Evolutionary conservation across 30 jellyfish, hydroid and myxozoan genomes (phyloP).

Genomic region (Mastigias papua): DNA sequence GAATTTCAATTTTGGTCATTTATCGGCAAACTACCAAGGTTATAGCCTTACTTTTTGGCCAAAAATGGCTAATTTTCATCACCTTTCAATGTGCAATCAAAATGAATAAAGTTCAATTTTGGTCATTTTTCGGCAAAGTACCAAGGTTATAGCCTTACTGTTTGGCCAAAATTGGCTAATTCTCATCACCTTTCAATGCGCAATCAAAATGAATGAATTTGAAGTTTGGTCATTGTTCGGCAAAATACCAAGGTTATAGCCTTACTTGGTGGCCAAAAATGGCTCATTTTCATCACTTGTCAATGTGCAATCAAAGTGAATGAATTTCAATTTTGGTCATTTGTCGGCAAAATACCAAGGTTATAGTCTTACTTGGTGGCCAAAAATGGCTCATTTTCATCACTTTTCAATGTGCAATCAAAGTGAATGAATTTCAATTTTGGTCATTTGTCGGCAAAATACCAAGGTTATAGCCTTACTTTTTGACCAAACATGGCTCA

Average conservation of each 20-base stretch:
- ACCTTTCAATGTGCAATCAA: not conserved
- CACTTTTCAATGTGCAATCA: too few relatives aligned
- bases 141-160: not conserved
- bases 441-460: not conserved
- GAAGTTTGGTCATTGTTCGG: too few relatives aligned
- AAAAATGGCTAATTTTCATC: not conserved
- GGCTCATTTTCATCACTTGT: too few relatives aligned
- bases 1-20: not conserved
- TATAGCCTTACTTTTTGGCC: slow-evolving; percentile 9
- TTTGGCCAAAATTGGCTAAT: not conserved
- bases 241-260: too few relatives aligned
- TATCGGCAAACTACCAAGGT: not conserved
- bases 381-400: not conserved
- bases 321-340: too few relatives aligned
- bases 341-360: too few relatives aligned
- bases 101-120: too few relatives aligned
- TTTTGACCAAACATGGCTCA: not conserved
- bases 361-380: too few relatives aligned
- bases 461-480: not conserved
- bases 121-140: not conserved
- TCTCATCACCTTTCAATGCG: not conserved
- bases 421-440: too few relatives aligned
- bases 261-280: too few relatives aligned
- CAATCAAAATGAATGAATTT: too few relatives aligned
- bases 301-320: too few relatives aligned